Evolutionary conservation across 2,113 vertebrate genomes (phyloP).

Genomic region (Nanger granti): DNA sequence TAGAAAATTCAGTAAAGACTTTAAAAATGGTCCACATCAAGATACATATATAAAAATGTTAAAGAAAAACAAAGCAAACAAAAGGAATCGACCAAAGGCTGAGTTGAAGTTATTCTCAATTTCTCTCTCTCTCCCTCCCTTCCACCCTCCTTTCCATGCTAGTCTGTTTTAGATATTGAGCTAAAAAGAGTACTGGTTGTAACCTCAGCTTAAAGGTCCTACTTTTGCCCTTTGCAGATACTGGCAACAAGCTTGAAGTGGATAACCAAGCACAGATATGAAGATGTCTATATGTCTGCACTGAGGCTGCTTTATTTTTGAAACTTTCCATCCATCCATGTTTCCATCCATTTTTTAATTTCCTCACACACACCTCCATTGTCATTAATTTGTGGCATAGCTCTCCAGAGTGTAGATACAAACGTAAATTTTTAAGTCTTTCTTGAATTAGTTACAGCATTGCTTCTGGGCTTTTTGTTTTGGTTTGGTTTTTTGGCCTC

Average conservation of each 20-base stretch:
- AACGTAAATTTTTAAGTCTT: neutral
- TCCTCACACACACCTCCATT: neutral
- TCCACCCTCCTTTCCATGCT: neutral
- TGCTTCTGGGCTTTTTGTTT: neutral
- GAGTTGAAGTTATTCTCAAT: neutral
- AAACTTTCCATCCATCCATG: neutral
- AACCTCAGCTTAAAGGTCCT: too few species aligned
- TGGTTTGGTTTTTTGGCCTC: neutral
- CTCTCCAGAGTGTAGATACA: neutral
- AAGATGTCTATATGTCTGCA: neutral
- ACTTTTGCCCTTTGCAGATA: too few species aligned
- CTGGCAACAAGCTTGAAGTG: neutral
- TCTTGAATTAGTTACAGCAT: neutral
- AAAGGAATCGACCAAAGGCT: neutral
- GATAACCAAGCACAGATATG: neutral
- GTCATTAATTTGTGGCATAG: neutral
- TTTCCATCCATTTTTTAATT: neutral
- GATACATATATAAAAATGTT: neutral
- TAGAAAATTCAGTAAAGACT: neutral
- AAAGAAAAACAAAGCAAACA: neutral
- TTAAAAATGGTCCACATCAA: neutral
- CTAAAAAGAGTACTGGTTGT: neutral
- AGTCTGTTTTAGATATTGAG: neutral
- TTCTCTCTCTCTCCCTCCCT: neutral
- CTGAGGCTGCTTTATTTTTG: neutral